Base-by-base conservation (phyloP, 2,888 invertebrate genomes). In the Lasius platythorax region DNA sequence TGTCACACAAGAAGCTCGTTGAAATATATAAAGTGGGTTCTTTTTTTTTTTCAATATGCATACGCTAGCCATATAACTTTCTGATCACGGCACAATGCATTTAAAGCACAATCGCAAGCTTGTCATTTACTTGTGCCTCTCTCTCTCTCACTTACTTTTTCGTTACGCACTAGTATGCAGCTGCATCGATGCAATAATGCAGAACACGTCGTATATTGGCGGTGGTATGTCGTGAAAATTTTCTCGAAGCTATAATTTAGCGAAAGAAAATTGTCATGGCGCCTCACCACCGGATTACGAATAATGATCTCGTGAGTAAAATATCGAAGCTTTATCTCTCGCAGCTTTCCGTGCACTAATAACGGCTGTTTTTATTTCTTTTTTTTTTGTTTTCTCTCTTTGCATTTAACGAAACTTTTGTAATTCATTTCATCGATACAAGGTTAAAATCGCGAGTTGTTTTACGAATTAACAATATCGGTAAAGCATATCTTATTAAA, bases 1-100 rank as follows among this genome's bases (percentile, higher is more conserved):
- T 83, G 84, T 89, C 84, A 23, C 23, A 23, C 23, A 85, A 87
- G 85, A 89, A 90, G 84, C 75, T 89, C 84, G 84, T 82, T 87
- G 83, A 88, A 73, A 70, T 50, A 81, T 86, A 56, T 56, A 56
- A 33, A 18, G 28, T 58, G 63, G 83, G 61, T 84, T 23, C 0
- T 23, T 61, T 43, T 83, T 82, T 87, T 68, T 87, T 75, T 87
- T 78, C 66, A 68, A 79, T 73, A 72, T 72, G 64, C 66, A 82
- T 53, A 53, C 78, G 90, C 88, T 84, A 68, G 61, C 74, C 58
- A 83, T 79, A 53, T 68, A 83, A 74, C 50, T 84, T 86, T 83
- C 82, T 85, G 40, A 76, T 87, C 58, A 85, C 76, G 82, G 72
- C 86, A 84, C 72, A 67, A 83, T 84, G 89, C 89, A 89, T 89